Conservation (phyloP, 2,888 invertebrate species). For the Mamestra brassicae region DNA sequence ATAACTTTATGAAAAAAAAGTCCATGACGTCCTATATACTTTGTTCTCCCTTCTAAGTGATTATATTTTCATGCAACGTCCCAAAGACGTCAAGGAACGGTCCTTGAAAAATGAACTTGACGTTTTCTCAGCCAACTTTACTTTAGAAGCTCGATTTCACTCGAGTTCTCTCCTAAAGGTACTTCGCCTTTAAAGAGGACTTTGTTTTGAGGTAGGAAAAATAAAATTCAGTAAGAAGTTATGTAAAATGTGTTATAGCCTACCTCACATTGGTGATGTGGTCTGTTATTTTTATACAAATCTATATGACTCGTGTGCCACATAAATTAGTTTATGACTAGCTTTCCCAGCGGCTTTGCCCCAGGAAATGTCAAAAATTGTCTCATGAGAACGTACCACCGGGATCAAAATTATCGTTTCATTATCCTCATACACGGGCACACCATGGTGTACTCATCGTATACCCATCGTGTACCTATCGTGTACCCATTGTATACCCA, state of each 20-base stretch:
- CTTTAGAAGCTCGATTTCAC: slow-evolving; percentile 52
- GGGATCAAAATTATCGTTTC: no score
- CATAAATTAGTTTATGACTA: no score
- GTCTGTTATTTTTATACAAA: not conserved
- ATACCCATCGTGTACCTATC: no score
- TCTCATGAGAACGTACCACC: no score
- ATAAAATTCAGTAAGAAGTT: not conserved
- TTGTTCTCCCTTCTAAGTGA: slow-evolving; percentile 7
- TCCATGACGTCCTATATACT: not conserved
- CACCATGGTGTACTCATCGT: no score
- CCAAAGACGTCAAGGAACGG: slow-evolving; percentile 41
- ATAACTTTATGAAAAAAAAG: not conserved
- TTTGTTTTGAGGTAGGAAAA: slow-evolving; percentile 23
- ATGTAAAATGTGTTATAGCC: not conserved
- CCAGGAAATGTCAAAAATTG: no score
- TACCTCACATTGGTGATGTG: not conserved
- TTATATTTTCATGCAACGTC: slow-evolving; percentile 39
- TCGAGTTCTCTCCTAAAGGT: slow-evolving; percentile 39
- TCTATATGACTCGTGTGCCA: no score
- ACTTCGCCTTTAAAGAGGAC: slow-evolving; percentile 33
- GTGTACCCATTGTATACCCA: no score
- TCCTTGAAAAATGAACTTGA: slow-evolving; percentile 51
- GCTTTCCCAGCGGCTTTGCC: no score
- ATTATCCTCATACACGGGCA: no score
- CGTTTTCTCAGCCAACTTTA: slow-evolving; percentile 53